Conservation (phyloP, 1,140 invertebrate genomes). For the Brachionus paranguensis region DNA sequence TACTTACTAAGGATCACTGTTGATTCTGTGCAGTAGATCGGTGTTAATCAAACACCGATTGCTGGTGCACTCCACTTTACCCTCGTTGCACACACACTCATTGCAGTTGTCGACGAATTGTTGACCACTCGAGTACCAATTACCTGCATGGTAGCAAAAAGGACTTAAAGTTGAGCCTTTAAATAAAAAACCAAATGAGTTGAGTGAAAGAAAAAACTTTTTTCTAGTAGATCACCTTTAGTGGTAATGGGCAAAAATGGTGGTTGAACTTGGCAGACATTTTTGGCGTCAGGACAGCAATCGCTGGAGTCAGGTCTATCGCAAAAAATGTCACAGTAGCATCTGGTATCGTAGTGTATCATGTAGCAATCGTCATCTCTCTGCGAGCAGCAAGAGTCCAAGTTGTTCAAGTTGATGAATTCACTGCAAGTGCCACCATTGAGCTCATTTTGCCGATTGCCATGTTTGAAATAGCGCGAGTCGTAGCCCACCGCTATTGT, state of each 20-base stretch:
- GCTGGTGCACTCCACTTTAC: slow-evolving; percentile 61
- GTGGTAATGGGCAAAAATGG: neutral
- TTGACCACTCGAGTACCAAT: neutral
- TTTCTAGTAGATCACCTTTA: neutral
- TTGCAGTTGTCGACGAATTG: slow-evolving; percentile 17
- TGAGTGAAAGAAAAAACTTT: neutral
- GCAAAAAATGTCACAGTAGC: slow-evolving; percentile 90
- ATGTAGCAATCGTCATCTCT: slow-evolving; percentile 66
- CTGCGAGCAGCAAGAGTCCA: neutral
- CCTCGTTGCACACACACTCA: slow-evolving; percentile 3
- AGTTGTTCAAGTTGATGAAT: slow-evolving; percentile 2
- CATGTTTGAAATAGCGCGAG: slow-evolving; percentile 27
- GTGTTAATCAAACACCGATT: slow-evolving; percentile 69
- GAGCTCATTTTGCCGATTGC: neutral
- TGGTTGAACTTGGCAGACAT: slow-evolving; percentile 55
- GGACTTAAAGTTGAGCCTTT: neutral
- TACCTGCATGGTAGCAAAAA: neutral
- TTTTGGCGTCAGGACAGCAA: slow-evolving; percentile 81
- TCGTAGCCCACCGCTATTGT: neutral
- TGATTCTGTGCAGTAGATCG: slow-evolving; percentile 64
- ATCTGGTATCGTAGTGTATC: slow-evolving; percentile 69
- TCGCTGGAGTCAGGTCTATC: slow-evolving; percentile 59
- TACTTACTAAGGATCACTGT: slow-evolving; percentile 55
- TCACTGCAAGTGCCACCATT: slow-evolving; percentile 19
- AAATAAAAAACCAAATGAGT: neutral